Conservation (phyloP, 2,888 invertebrate species). For the Trachelus stipa region DNA sequence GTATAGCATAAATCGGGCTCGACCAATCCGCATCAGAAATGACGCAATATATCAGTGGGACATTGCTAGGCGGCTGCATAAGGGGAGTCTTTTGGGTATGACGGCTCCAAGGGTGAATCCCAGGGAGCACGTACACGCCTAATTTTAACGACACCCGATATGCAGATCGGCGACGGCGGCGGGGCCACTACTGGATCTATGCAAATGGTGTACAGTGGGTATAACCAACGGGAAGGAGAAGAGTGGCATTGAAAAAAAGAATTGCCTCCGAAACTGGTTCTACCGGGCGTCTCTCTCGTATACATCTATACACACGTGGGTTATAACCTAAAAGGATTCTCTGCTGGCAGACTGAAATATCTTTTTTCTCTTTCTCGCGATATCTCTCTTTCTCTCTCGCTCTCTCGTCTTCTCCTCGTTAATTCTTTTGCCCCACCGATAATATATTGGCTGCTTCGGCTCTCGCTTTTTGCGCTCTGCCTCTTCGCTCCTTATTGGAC, state of each 20-base stretch:
- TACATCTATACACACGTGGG: conserved; percentile 44
- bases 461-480: not conserved
- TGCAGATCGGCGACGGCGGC: conserved; percentile 51
- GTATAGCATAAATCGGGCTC: conserved; percentile 24
- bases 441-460: not conserved
- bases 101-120: conserved; percentile 8
- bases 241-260: conserved; percentile 39
- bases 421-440: not conserved
- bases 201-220: conserved; percentile 52
- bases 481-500: not conserved
- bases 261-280: conserved; percentile 37
- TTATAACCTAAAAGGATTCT: not conserved
- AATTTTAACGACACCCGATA: conserved; percentile 66
- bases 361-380: not conserved
- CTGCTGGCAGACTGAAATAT: not conserved
- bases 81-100: not conserved
- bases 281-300: conserved; percentile 7
- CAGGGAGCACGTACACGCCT: conserved; percentile 48
- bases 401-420: conserved; percentile 3
- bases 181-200: conserved; percentile 55
- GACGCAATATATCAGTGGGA: conserved; percentile 19
- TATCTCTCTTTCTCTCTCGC: conserved; percentile 24
- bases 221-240: conserved; percentile 31
- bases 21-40: conserved; percentile 41
- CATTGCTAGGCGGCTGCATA: not conserved